A percentile compares a stretch with the other conserved stretches of the same genome.
Conservation (phyloP, 2,797 vertebrate species). For the Onychomys leucogaster region DNA sequence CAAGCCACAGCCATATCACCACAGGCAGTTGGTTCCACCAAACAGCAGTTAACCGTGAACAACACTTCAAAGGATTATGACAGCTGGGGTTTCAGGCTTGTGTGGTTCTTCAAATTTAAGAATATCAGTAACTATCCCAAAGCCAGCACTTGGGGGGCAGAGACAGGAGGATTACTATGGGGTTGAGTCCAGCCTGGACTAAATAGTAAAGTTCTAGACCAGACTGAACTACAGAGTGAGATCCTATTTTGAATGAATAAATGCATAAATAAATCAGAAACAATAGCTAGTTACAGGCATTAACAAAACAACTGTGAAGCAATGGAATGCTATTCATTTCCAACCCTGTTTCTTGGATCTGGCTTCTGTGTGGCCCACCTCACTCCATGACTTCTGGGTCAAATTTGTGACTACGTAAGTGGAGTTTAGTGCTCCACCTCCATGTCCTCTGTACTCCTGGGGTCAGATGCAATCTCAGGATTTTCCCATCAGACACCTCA, state of each 20-base stretch:
- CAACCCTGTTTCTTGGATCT: background rate
- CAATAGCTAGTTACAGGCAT: background rate
- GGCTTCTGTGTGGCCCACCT: background rate
- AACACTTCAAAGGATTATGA: background rate
- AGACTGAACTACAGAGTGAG: background rate
- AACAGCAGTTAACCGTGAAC: background rate
- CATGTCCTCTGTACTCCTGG: background rate
- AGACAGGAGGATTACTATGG: background rate
- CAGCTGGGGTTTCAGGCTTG: background rate
- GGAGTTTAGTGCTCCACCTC: background rate
- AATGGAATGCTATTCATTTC: background rate
- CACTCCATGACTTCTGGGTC: background rate
- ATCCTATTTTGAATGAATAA: background rate
- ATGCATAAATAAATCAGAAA: background rate
- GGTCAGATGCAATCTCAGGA: background rate
- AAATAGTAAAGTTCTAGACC: background rate
- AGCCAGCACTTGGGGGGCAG: background rate
- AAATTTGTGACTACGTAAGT: background rate
- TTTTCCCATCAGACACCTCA: background rate
- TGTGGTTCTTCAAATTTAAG: background rate
- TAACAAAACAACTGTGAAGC: background rate
- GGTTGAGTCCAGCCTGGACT: background rate
- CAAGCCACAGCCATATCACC: too few relatives aligned
- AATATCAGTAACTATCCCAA: background rate
- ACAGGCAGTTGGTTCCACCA: background rate